A percentile compares a stretch with the other conserved stretches of the same genome.
Evolutionary conservation across 2,113 vertebrate genomes (phyloP).

Genomic region (Tetraodon nigroviridis): DNA sequence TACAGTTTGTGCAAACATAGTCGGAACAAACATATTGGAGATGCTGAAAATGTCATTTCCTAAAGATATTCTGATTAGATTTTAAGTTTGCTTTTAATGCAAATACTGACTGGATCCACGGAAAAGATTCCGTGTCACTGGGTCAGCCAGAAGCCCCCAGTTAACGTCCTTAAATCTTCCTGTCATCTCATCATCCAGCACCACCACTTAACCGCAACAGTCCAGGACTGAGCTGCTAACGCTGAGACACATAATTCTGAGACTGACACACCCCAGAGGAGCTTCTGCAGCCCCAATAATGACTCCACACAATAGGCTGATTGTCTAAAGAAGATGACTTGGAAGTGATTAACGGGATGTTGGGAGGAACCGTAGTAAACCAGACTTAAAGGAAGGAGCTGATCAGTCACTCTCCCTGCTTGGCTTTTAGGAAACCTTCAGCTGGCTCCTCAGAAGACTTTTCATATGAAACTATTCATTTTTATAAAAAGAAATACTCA

Average conservation of each 20-base stretch:
- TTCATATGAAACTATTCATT: too few relatives aligned
- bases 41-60: too few relatives aligned
- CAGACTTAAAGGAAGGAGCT: constrained; percentile 8
- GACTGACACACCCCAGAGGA: constrained; percentile 24
- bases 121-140: too few relatives aligned
- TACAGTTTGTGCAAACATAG: too few relatives aligned
- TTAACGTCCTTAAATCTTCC: constrained; percentile 29
- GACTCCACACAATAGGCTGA: constrained; percentile 38
- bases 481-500: too few relatives aligned
- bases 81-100: too few relatives aligned
- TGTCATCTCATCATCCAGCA: constrained; percentile 38
- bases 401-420: not conserved
- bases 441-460: too few relatives aligned
- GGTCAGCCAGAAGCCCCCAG: not conserved
- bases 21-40: too few relatives aligned
- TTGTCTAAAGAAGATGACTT: constrained; percentile 41
- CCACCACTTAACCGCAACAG: constrained; percentile 22
- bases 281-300: constrained; percentile 30
- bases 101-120: too few relatives aligned
- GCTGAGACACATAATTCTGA: constrained; percentile 23
- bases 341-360: constrained; percentile 35
- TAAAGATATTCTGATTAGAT: too few relatives aligned
- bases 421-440: not conserved
- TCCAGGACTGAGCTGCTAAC: constrained; percentile 10
- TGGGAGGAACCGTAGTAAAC: constrained; percentile 1